Conservation (phyloP, 2,888 invertebrate species). For the Drosophila conformis region DNA sequence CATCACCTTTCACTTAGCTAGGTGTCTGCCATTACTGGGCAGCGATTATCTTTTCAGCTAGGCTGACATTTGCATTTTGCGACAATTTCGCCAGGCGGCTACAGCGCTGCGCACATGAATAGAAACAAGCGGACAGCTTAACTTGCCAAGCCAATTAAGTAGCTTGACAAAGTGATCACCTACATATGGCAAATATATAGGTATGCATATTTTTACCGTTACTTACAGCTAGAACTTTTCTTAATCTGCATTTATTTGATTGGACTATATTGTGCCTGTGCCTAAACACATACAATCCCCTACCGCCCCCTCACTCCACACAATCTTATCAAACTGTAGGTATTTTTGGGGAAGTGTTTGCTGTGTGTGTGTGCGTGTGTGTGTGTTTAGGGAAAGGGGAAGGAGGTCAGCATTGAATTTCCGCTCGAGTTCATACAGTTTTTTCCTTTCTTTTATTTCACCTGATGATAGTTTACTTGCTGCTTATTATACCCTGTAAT, state of each 20-base stretch:
- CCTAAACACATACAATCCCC: neutral
- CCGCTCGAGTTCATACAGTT: slow-evolving; percentile 42
- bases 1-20: neutral
- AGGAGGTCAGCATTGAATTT: slow-evolving; percentile 32
- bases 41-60: neutral
- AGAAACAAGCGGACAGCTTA: slow-evolving; percentile 1
- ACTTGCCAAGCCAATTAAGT: neutral
- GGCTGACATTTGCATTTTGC: neutral
- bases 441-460: slow-evolving; percentile 23
- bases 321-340: neutral
- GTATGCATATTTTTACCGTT: neutral
- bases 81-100: neutral
- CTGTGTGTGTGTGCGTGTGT: neutral
- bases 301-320: neutral
- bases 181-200: neutral
- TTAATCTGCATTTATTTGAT: slow-evolving; percentile 1
- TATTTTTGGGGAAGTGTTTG: neutral
- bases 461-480: neutral
- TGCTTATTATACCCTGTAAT: slow-evolving; percentile 22
- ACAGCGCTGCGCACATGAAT: slow-evolving; percentile 13
- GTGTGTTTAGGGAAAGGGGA: neutral
- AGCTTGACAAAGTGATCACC: neutral
- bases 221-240: neutral
- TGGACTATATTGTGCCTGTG: slow-evolving; percentile 17
- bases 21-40: slow-evolving; percentile 10